Base-by-base conservation (phyloP, 1,140 invertebrate genomes). In the Drosophila subobscura region DNA sequence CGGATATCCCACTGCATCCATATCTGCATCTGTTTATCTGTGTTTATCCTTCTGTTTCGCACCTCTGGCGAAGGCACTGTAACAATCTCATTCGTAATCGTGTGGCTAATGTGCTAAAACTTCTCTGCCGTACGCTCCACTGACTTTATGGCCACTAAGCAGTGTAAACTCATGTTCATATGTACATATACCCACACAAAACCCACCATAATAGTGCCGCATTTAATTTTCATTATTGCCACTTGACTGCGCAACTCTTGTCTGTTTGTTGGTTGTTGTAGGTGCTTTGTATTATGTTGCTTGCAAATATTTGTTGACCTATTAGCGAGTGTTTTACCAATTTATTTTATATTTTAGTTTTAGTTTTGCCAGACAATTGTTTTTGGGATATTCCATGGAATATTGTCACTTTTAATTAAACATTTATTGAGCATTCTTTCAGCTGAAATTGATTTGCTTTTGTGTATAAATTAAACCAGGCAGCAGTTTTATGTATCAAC, bases 181-280 rank as follows among this genome's bases (percentile, higher is more conserved):
- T 20, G 16, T 20, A 20, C 16, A 20, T 20, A 20, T 20, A 20
- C 10, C 51, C 41, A 41, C 44, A 49, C 55, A 40, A 23, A 25
- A 4, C 14, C 44, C n/a, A 12, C 25, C 51, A 54, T 72, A 72
- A 65, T 70, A 67, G 66, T 75, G 57, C 14, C 67, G 65, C 78
- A 81, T 86, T 86, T 86, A 88, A 85, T 88, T 86, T 86, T 88
- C 83, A 86, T 86, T 86, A 88, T 75, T 75, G 60, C 14, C 77
- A 86, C 77, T 88, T 81, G 81, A 81, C 77, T 86, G 83, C 79
- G 59, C 81, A 72, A 57, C 16, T 1, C 16, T 20, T 20, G 16
- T 20, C 16, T 20, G 16, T 20, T 20, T 20, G 16, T 16, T 51
- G 50, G 22, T 52, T 52, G 16, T 40, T 40, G 20, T 51, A 33